phyloP scores from a whole-genome alignment of 2,888 invertebrate species.

The Platycnemis pennipes region DNA sequence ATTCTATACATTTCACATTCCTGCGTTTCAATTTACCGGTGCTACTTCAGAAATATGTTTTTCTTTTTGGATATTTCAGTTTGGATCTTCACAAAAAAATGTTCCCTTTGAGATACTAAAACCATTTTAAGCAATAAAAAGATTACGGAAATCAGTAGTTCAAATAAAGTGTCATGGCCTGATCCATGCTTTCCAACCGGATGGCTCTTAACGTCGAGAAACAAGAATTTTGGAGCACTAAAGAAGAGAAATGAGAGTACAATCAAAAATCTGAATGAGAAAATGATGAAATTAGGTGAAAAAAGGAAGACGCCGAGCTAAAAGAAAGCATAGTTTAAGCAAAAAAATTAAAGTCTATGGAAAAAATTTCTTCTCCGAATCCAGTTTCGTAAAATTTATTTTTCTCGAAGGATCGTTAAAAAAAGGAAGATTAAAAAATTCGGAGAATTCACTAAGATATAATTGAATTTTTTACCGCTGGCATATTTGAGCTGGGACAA shows the following conservation, averaged over 20 bases:
- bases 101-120: background rate
- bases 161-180: background rate
- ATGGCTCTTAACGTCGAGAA: background rate
- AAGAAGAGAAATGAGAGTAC: background rate
- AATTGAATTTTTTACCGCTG: too few relatives aligned
- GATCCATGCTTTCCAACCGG: background rate
- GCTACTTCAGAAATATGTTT: background rate
- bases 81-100: background rate
- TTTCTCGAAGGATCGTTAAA: too few relatives aligned
- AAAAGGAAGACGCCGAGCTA: background rate
- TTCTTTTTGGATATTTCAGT: too few relatives aligned
- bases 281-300: background rate
- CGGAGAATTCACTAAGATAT: too few relatives aligned
- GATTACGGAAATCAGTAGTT: background rate
- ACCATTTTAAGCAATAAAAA: background rate
- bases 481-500: too few relatives aligned
- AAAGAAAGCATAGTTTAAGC: too few relatives aligned
- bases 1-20: background rate
- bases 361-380: too few relatives aligned
- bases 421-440: too few relatives aligned
- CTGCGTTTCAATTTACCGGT: background rate
- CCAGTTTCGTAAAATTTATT: too few relatives aligned
- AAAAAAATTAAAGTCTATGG: too few relatives aligned
- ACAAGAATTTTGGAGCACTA: background rate
- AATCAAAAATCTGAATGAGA: too few relatives aligned